Evolutionary conservation across 2,797 vertebrate genomes (phyloP), one percentile per base, ranked within the genome.

Genomic region (Sardinella longiceps): DNA sequence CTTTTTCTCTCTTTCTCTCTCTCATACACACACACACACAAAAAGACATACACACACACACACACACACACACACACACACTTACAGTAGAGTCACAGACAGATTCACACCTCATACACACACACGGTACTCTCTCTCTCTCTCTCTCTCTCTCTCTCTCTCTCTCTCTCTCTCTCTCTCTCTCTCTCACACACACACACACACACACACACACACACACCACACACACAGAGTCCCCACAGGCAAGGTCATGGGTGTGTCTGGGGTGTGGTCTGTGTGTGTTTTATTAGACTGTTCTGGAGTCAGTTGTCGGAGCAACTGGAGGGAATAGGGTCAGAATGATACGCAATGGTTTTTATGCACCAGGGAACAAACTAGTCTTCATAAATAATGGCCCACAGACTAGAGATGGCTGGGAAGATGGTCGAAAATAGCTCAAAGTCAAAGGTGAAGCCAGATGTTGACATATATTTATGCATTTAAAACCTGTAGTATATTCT

Each of bases 191-290:
- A 33, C 28, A 18, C 28, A 37, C 30, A 37, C 2, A 74, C 33
- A 37, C 15, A 74, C 2, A 37, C 30, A 39, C 66, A 74, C 66
- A 18, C 2, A 37, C 9, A 74, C 30, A 15, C 60, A 2, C n/a
- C n/a, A n/a, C n/a, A n/a, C 56, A 60, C 2, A 60, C 56, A 63
- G 5, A 28, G n/a, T 5, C 66, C 14, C 66, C 15, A 39, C 66
- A 74, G 28, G 15, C 66, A 33, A 74, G 66, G 66, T 63, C 60
- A 63, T 63, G 60, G 60, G 28, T 63, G 60, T 63, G 60, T 63
- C 56, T 58, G 56, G 56, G 56, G 56, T 25, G 56, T 5, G 6
- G 6, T 6, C 56, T n/a, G 60, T 63, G 60, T 60, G 63, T 74
- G 66, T 33, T 39, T 74, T 74, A 74, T 74, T 37, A 28, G 30